Evolutionary conservation across 2,113 vertebrate species (phyloP), one percentile per base, ranked within the genome.

Genomic region (Dicrurus megarhynchus): DNA sequence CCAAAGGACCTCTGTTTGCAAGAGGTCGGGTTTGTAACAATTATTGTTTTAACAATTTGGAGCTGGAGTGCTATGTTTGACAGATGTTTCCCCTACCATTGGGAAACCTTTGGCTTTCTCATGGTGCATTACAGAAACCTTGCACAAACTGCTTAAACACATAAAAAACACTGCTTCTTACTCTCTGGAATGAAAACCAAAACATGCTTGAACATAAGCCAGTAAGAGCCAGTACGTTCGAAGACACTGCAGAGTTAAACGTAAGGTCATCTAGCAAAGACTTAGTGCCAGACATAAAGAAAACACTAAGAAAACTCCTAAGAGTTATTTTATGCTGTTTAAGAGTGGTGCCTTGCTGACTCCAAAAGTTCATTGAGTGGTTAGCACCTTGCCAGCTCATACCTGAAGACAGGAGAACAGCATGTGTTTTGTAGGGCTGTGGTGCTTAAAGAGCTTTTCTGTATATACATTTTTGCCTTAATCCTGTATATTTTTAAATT

Each of bases 341-440:
- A 59, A 46, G 57, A 89, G 47, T 3, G 1, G 24, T 90, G 53
- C 37, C 69, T 81, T 81, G 18, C 42, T 70, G 89, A 60, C 30
- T 86, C 16, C 35, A 50, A 9, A 61, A 61, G 55, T 33, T 97
- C 50, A 42, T 24, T 33, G 50, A 42, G n/a, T 8, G 0, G 27
- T 86, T 93, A 90, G 16, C 42, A 50, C 60, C 59, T 81, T 92
- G 86, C 50, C 75, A 84, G 83, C 30, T 86, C 68, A 24, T 69
- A 92, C 83, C 79, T 93, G 83, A 84, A 93, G 53, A 78, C 53
- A 14, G 32, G 35, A 95, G 49, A 80, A 74, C 37, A 81, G 27
- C 27, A 28, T 50, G 13, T 71, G 67, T 77, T 93, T 80, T 84
- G 52, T 63, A 53, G 41, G 78, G n/a, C 32, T 90, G 26, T 57